Conservation (phyloP, 2,797 vertebrate genomes). For the Cynopterus sphinx region DNA sequence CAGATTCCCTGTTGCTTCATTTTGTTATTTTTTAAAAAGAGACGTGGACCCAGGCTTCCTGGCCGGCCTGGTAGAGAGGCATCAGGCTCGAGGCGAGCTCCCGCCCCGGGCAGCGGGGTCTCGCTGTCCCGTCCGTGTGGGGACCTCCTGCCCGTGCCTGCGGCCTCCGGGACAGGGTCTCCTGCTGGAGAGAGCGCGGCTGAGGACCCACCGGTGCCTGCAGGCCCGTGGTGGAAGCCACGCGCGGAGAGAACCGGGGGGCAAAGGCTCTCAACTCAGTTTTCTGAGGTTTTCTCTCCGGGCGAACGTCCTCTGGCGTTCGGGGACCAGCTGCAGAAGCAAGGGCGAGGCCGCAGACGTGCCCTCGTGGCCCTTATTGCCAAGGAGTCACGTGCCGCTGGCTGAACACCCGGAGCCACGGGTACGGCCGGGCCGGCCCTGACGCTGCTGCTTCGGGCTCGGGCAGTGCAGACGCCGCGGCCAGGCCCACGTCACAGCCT, state of each 20-base stretch:
- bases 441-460: accelerated
- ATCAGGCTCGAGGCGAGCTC: neutral
- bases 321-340: neutral
- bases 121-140: accelerated
- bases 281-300: neutral
- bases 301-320: neutral
- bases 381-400: accelerated
- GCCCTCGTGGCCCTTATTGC: accelerated
- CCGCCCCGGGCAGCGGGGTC: accelerated
- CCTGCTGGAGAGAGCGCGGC: accelerated
- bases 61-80: neutral
- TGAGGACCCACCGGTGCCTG: accelerated
- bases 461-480: accelerated
- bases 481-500: neutral
- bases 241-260: neutral
- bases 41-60: neutral
- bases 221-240: accelerated
- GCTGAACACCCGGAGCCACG: neutral
- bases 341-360: accelerated
- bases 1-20: neutral
- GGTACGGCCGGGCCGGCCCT: accelerated
- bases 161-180: accelerated
- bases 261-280: neutral
- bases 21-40: neutral
- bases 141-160: too few species aligned